Evolutionary conservation across 30 jellyfish, hydroid and myxozoan species (phyloP).

Genomic region (Chrysaora quinquecirrha): DNA sequence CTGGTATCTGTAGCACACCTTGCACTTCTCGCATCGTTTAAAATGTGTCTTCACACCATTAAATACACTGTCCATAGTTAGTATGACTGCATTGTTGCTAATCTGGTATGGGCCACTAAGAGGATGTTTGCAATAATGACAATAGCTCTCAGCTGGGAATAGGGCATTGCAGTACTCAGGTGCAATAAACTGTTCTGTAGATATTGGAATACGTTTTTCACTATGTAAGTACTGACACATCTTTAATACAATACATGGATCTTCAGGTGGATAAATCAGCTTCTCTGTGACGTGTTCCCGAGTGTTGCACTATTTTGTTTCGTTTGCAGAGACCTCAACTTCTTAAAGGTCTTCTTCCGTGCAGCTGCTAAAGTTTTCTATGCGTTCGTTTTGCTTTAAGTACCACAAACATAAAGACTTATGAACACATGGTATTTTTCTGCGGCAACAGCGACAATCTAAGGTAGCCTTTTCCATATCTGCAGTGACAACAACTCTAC

Average conservation of each 20-base stretch:
- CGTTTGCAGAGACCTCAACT: neutral
- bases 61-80: constrained; percentile 18
- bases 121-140: constrained; percentile 3
- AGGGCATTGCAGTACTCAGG: no score
- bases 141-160: constrained; percentile 20
- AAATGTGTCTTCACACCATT: constrained; percentile 30
- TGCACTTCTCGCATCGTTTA: constrained; percentile 46
- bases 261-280: neutral
- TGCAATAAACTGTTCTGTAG: neutral
- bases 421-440: neutral
- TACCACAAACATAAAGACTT: neutral
- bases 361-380: neutral
- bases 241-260: neutral
- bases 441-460: constrained; percentile 23
- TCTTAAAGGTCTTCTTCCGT: neutral
- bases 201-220: neutral
- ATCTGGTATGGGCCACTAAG: constrained; percentile 11
- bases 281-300: neutral
- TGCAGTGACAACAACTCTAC: constrained; percentile 17
- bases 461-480: constrained; percentile 11
- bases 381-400: neutral
- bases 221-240: neutral
- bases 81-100: constrained; percentile 5
- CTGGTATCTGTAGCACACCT: constrained; percentile 52
- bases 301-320: neutral